Conservation (phyloP, 1,140 invertebrate species). For the Drosophila guanche region DNA sequence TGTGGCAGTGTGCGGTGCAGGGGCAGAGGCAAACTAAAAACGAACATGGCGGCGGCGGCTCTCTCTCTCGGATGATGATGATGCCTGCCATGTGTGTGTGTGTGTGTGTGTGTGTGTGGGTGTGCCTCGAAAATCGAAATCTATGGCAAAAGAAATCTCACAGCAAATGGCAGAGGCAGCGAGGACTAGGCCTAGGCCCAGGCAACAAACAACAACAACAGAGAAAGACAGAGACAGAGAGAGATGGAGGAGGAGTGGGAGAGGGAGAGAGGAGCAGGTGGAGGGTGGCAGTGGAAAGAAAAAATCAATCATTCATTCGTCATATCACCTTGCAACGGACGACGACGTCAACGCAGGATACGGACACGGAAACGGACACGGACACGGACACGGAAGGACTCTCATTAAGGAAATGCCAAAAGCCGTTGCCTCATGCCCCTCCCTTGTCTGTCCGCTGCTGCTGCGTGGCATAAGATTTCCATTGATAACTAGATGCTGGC, state of each 20-base stretch:
- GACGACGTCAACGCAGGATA: no score
- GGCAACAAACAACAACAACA: background rate
- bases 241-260: constrained; percentile 22
- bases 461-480: constrained; percentile 33
- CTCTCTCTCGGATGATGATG: constrained; percentile 25
- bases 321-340: constrained; percentile 68
- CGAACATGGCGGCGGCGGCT: constrained; percentile 54
- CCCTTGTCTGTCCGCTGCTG: no score
- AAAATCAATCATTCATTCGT: constrained; percentile 80
- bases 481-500: constrained; percentile 31
- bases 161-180: constrained; percentile 35
- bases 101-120: constrained; percentile 26
- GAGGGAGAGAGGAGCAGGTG: background rate
- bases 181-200: background rate
- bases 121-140: constrained; percentile 60
- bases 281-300: constrained; percentile 27
- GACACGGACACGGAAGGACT: no score
- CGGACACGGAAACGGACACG: no score
- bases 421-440: constrained; percentile 30
- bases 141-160: constrained; percentile 74
- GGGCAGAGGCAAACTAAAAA: constrained; percentile 57
- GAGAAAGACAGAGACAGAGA: constrained; percentile 12
- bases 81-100: constrained; percentile 15
- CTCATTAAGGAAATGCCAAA: constrained; percentile 70
- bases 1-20: background rate